Conservation (phyloP, 2,888 invertebrate species). For the Pseudococcus longispinus region DNA sequence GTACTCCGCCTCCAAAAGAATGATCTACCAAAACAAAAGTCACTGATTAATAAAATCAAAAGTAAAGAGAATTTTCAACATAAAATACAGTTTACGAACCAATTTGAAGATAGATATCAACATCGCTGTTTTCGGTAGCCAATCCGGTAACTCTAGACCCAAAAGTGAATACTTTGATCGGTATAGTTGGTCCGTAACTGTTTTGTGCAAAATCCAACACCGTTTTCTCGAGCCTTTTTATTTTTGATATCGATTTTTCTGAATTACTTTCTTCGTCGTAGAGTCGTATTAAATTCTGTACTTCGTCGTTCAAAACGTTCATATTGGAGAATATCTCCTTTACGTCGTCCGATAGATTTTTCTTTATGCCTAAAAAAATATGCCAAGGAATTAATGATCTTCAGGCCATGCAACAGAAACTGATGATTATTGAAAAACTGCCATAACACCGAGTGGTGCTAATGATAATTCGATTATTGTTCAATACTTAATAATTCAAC, state of each 20-base stretch:
- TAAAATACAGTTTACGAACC: slow-evolving; percentile 56
- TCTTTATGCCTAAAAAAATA: slow-evolving; percentile 6
- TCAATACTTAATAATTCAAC: not conserved
- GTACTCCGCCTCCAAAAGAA: slow-evolving; percentile 43
- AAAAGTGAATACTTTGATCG: slow-evolving; percentile 54
- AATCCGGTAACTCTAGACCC: slow-evolving; percentile 59
- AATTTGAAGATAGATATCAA: slow-evolving; percentile 59
- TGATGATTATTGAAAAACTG: not conserved
- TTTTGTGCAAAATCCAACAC: not conserved
- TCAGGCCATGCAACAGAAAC: not conserved
- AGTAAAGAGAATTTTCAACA: not conserved
- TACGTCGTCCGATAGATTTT: not conserved
- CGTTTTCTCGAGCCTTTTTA: not conserved
- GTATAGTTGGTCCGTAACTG: not conserved
- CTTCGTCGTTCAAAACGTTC: not conserved
- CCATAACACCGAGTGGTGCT: no score
- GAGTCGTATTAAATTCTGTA: not conserved
- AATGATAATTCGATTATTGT: no score
- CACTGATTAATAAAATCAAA: not conserved
- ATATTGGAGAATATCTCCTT: slow-evolving; percentile 22
- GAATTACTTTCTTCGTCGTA: slow-evolving; percentile 47
- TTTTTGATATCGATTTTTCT: not conserved
- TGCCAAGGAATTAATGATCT: not conserved
- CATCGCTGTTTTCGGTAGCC: slow-evolving; percentile 59
- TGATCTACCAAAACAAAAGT: not conserved